Evolutionary conservation across 2,113 vertebrate genomes (phyloP).

Genomic region (Chascanopsetta lugubris): DNA sequence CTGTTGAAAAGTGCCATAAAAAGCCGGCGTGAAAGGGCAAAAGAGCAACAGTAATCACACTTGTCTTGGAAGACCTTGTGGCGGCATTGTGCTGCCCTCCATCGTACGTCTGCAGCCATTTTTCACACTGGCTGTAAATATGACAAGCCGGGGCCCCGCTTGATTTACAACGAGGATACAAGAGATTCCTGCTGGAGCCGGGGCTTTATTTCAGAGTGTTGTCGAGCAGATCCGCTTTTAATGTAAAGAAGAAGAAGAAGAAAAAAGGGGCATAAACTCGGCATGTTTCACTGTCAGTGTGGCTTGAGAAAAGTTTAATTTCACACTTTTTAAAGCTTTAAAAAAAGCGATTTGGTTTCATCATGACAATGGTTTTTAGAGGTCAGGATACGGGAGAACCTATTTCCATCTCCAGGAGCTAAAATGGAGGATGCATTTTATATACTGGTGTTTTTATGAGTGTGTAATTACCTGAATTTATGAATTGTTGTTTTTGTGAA

Average conservation of each 20-base stretch:
- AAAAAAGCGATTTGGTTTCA: no score
- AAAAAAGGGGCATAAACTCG: no score
- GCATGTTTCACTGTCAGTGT: no score
- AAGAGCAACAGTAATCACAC: conserved; percentile 57
- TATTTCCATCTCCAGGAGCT: no score
- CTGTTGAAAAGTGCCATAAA: conserved; percentile 47
- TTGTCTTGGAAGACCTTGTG: conserved; percentile 57
- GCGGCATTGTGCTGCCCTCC: conserved; percentile 75
- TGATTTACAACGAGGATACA: conserved; percentile 31
- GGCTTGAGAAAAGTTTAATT: no score
- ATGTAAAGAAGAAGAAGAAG: neutral
- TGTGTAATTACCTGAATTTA: no score
- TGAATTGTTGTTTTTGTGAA: no score
- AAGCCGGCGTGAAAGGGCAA: conserved; percentile 39
- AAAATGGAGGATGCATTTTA: no score
- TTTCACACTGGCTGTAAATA: conserved; percentile 57
- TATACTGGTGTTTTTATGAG: no score
- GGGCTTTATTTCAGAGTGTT: neutral
- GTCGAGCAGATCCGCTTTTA: neutral
- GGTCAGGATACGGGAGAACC: no score
- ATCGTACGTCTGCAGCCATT: conserved; percentile 61
- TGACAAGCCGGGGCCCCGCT: conserved; percentile 26
- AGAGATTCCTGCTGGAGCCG: neutral
- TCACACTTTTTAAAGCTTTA: no score
- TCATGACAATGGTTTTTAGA: no score